Evolutionary conservation across 2,888 invertebrate species (phyloP), one percentile per base, ranked within the genome.

Genomic region (Quadroppia sp.): DNA sequence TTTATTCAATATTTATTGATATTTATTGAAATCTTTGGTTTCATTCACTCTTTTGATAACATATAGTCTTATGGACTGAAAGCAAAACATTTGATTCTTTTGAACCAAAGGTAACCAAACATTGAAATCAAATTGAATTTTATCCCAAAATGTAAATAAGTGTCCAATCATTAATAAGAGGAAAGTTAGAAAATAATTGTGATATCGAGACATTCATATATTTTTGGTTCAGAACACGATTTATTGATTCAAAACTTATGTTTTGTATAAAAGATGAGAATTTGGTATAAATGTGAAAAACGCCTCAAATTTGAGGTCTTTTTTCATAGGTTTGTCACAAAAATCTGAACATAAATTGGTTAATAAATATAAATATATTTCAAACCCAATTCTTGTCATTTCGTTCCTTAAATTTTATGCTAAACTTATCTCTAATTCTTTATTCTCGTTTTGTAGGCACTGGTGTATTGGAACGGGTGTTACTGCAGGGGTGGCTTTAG

Each of bases 401-500:
- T 36, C 36, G 9, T 36, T 36, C 36, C 36, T 36, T 36, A 64
- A 36, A 64, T 64, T 64, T 64, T 64, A 64, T 64, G 36, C 36
- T 15, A 32, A 64, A 64, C 36, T 36, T 64, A 11, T 28, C 28
- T 56, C 28, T 56, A 28, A 28, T 28, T 64, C 28, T 32, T 64
- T 36, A 28, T 9, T 32, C 36, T 11, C 15, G 7, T 36, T 9
- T 11, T 64, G 32, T 61, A 32, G 25, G 61, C 28, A 28, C 56
- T 28, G 56, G 28, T 28, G 56, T 28, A 13, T 23, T 42, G 42
- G 40, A 69, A 69, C 69, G 69, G 69, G 69, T 69, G 69, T 69
- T 42, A 69, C 69, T 69, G 69, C 45, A 69, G 69, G 69, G 25
- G 25, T 69, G 59, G 59, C 59, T 69, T 25, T 69, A 69, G 45